A percentile compares a stretch with the other conserved stretches of the same genome.
phyloP scores from a whole-genome alignment of 2,888 invertebrate species.

The Sphinx pinastri region DNA sequence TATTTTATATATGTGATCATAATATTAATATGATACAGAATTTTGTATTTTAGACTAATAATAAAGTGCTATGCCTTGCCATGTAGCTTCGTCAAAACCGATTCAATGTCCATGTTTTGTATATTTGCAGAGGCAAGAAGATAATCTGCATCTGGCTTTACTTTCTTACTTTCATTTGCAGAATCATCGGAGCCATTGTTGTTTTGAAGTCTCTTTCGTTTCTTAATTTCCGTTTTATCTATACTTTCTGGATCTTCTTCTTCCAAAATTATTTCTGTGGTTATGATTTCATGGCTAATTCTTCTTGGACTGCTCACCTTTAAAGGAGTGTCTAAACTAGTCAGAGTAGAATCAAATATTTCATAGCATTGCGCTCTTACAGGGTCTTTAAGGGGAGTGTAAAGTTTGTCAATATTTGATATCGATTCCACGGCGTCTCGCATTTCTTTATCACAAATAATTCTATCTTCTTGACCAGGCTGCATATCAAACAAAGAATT shows the following conservation, averaged over 20 bases:
- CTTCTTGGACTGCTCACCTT: slow-evolving; percentile 56
- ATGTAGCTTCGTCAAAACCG: slow-evolving; percentile 74
- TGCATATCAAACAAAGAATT: slow-evolving; percentile 55
- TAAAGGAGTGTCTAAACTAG: slow-evolving; percentile 75
- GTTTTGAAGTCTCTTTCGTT: slow-evolving; percentile 61
- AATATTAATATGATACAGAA: no score
- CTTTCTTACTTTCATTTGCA: slow-evolving; percentile 57
- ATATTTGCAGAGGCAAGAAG: slow-evolving; percentile 68
- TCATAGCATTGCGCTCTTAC: slow-evolving; percentile 64
- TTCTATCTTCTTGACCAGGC: slow-evolving; percentile 41
- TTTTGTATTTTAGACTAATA: neutral
- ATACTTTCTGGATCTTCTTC: slow-evolving; percentile 55
- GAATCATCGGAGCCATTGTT: slow-evolving; percentile 58
- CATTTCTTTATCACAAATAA: slow-evolving; percentile 61
- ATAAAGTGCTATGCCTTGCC: slow-evolving; percentile 58
- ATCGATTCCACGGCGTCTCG: slow-evolving; percentile 70
- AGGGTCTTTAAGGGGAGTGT: slow-evolving; percentile 71
- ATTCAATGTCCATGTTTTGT: slow-evolving; percentile 78
- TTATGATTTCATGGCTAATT: slow-evolving; percentile 47
- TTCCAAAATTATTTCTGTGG: slow-evolving; percentile 66
- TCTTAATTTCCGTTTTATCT: slow-evolving; percentile 56
- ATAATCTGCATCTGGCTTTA: slow-evolving; percentile 64
- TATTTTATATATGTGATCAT: neutral
- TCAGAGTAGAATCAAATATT: slow-evolving; percentile 76
- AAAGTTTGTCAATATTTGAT: slow-evolving; percentile 61